Evolutionary conservation across 2,797 vertebrate genomes (phyloP).

Genomic region (Anguilla megastoma): DNA sequence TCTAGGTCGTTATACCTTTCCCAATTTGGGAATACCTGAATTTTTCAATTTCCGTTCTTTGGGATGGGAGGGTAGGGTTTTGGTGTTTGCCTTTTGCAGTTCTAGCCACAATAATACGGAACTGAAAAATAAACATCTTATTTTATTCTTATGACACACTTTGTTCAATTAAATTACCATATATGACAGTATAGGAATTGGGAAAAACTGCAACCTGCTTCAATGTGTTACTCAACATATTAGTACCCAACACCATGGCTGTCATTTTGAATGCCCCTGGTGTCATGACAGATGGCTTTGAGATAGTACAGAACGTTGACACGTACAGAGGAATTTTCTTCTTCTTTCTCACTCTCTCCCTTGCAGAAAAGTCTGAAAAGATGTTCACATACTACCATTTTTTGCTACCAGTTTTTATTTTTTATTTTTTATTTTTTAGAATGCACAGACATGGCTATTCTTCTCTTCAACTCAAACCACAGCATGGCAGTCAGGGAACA

Average conservation of each 20-base stretch:
- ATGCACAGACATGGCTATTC: not conserved
- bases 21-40: too few relatives aligned
- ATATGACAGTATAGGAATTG: not conserved
- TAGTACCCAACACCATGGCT: not conserved
- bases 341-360: not conserved
- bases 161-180: not conserved
- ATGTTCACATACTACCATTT: not conserved
- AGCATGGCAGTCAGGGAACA: not conserved
- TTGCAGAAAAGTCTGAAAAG: not conserved
- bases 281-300: not conserved
- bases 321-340: not conserved
- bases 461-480: not conserved
- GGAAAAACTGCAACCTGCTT: too few relatives aligned
- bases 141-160: not conserved
- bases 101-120: too few relatives aligned
- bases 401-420: not conserved
- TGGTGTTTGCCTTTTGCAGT: too few relatives aligned
- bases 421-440: not conserved
- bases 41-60: too few relatives aligned
- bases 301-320: not conserved
- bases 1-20: not conserved
- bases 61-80: too few relatives aligned
- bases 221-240: not conserved
- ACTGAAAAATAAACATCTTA: too few relatives aligned
- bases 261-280: not conserved